Conservation (phyloP, 92 coral and sea anemone species). For the Porites lobata region DNA sequence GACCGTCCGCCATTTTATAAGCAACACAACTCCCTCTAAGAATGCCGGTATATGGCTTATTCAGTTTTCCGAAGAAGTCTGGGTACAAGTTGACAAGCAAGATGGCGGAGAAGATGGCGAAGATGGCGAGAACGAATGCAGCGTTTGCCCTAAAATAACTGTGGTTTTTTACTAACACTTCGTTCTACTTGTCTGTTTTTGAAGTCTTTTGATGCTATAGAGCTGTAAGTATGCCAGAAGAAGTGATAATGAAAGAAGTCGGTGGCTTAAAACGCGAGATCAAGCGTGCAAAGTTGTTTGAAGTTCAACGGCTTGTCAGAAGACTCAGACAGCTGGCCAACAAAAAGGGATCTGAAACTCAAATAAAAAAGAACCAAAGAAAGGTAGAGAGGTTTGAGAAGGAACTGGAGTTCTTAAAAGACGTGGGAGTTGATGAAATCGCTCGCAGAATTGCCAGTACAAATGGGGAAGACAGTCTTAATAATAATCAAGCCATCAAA, state of each 20-base stretch:
- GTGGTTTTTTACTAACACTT: not conserved
- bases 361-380: conserved; percentile 82
- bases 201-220: not conserved
- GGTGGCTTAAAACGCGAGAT: conserved; percentile 68
- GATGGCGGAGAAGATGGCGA: conserved; percentile 56
- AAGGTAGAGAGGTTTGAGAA: conserved; percentile 71
- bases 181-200: not conserved
- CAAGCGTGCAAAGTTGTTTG: conserved; percentile 84
- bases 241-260: conserved; percentile 8
- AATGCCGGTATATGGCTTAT: conserved; percentile 9
- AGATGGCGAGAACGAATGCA: not conserved
- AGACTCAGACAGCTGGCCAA: conserved; percentile 75
- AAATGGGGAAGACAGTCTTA: not conserved
- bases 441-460: conserved; percentile 5
- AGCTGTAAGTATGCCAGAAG: not conserved
- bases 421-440: conserved; percentile 50
- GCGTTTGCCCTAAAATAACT: not conserved
- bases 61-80: conserved; percentile 4
- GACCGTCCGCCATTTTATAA: conserved; percentile 40
- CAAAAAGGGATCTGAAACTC: conserved; percentile 83
- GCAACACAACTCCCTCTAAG: not conserved
- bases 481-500: not conserved
- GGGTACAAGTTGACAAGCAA: conserved; percentile 40
- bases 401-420: conserved; percentile 83
- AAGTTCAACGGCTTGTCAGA: conserved; percentile 78